phyloP scores from a whole-genome alignment of 2,113 vertebrate genomes.

The Phasianus colchicus region DNA sequence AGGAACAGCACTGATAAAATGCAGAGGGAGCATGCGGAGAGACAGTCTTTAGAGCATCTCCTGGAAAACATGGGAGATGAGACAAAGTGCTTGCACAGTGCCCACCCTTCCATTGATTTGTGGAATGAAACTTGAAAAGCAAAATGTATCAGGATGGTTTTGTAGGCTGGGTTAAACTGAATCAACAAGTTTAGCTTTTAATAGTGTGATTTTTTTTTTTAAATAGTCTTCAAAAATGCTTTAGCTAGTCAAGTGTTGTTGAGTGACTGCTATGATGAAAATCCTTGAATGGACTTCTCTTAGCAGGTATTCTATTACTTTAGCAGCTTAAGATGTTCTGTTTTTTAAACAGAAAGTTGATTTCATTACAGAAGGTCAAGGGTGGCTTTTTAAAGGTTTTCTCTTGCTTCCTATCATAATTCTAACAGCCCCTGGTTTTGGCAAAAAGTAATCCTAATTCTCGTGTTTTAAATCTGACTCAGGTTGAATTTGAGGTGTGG shows the following conservation, averaged over 20 bases:
- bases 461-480: neutral
- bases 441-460: neutral
- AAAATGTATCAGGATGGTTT: neutral
- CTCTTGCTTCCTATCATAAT: constrained; percentile 1
- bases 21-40: neutral
- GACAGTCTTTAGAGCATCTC: neutral
- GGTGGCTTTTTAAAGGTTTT: constrained; percentile 13
- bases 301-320: neutral
- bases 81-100: neutral
- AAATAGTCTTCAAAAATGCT: neutral
- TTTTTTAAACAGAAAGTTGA: constrained; percentile 1
- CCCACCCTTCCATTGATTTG: neutral
- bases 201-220: neutral
- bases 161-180: neutral
- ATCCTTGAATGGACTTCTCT: constrained; percentile 4
- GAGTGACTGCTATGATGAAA: neutral
- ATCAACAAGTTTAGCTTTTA: neutral
- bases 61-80: neutral
- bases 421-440: neutral
- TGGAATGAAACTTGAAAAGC: neutral
- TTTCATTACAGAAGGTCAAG: constrained; percentile 1
- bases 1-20: neutral
- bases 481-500: neutral
- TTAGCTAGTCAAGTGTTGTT: neutral
- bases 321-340: neutral